phyloP scores from a whole-genome alignment of 2,113 vertebrate genomes.

The Opisthocomus hoazin region DNA sequence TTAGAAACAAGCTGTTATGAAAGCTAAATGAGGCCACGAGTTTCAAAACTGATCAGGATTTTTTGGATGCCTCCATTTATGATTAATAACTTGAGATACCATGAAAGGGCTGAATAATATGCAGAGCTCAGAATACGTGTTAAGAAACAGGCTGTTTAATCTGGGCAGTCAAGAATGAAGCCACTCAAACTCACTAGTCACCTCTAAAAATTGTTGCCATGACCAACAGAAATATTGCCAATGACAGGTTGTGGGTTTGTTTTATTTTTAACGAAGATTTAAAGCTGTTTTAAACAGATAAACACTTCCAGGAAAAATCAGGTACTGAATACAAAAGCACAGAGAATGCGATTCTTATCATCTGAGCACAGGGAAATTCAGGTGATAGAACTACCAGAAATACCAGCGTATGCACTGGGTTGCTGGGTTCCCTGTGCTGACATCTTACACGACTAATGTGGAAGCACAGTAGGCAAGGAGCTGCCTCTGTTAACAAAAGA shows the following conservation, averaged over 20 bases:
- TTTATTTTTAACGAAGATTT: slow-evolving; percentile 15
- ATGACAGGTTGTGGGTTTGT: background rate
- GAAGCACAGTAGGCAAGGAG: background rate
- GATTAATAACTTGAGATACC: slow-evolving; percentile 47
- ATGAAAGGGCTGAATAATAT: background rate
- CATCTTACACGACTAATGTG: background rate
- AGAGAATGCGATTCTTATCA: background rate
- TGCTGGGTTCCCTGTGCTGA: background rate
- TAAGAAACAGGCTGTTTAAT: background rate
- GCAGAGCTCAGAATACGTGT: background rate
- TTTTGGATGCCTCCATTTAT: slow-evolving; percentile 44
- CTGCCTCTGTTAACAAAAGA: background rate
- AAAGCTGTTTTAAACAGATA: slow-evolving; percentile 30
- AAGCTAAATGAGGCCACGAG: slow-evolving; percentile 53
- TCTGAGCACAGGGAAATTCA: background rate
- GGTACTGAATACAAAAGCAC: background rate
- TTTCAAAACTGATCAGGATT: slow-evolving; percentile 51
- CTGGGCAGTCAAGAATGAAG: background rate
- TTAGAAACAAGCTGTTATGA: slow-evolving; percentile 58
- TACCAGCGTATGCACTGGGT: background rate
- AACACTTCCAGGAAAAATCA: slow-evolving; percentile 9
- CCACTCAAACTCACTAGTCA: background rate
- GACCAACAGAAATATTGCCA: background rate
- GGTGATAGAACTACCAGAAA: background rate
- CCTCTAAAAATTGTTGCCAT: background rate